These are phyloP conservation scores for Tenthredo distinguenda DNA, from an alignment of 2,888 invertebrate genomes.

Conservation along the genomic window DNA sequence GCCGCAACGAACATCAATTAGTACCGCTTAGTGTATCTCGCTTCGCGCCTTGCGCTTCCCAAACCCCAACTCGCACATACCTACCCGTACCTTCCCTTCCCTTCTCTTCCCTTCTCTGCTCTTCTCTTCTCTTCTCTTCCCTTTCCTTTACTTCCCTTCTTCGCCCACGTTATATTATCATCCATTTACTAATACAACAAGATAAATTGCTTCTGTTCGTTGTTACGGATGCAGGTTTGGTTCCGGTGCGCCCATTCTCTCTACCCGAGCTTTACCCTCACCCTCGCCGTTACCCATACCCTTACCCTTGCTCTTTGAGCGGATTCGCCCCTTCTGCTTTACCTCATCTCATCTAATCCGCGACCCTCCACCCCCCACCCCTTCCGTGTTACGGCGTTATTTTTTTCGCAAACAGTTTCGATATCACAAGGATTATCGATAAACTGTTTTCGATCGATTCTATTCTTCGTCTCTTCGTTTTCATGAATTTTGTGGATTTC, in stretches of 20 bases:
- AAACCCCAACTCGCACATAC: slow-evolving; percentile 17
- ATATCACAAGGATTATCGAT: not conserved
- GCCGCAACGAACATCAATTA: slow-evolving; percentile 52
- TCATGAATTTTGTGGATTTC: not conserved
- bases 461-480: not conserved
- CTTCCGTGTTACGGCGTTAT: not conserved
- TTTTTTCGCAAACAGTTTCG: not conserved
- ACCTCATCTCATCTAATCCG: slow-evolving; percentile 34
- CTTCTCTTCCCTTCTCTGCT: not conserved
- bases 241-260: slow-evolving; percentile 48
- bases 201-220: slow-evolving; percentile 65
- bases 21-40: slow-evolving; percentile 49
- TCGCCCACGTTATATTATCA: slow-evolving; percentile 63
- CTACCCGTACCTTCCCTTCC: slow-evolving; percentile 7
- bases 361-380: not conserved
- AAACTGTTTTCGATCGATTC: not conserved
- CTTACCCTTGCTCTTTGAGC: slow-evolving; percentile 7
- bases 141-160: slow-evolving; percentile 35
- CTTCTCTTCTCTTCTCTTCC: slow-evolving; percentile 40
- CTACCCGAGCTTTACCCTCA: slow-evolving; percentile 5
- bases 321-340: slow-evolving; percentile 11
- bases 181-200: slow-evolving; percentile 69
- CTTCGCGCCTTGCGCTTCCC: not conserved
- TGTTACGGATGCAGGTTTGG: slow-evolving; percentile 53
- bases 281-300: not conserved